Evolutionary conservation across 2,113 vertebrate genomes (phyloP), one percentile per base, ranked within the genome.

Genomic region (Tamias sibiricus): DNA sequence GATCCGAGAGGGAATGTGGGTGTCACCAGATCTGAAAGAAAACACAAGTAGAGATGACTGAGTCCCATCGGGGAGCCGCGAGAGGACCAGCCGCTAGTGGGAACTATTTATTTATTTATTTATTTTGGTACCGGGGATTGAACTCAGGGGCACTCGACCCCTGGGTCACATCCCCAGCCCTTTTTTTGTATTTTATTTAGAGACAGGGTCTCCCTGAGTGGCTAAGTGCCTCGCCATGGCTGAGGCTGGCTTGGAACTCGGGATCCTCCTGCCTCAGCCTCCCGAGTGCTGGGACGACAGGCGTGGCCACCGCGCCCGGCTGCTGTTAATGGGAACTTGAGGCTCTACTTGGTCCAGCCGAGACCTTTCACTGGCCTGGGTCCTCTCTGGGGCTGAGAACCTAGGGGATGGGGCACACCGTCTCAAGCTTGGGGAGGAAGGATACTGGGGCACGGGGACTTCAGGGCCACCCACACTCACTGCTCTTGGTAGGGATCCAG

Each of bases 391-490:
- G 72, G 35, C 54, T 85, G 40, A 80, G 81, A 40, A 66, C n/a
- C 83, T 68, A 4, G 37, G 28, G 44, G 2, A 10, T 4, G 8
- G 52, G 11, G 12, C 3, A 14, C 47, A 32, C 19, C 40, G 32
- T 42, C 30, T 20, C 14, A 37, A 12, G 6, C 37, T 47, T 57
- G 30, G 35, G 54, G 37, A 44, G 24, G 59, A 28, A 62, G 24
- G 59, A 24, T 62, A 22, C 26, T 7, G 9, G 59, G 59, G n/a
- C 3, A 8, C 10, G 37, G 37, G n/a, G 88, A 49, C n/a, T 69
- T 52, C 6, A 16, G 12, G 28, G 54, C 20, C 68, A 4, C 72
- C 12, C 8, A 75, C 88, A 97, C 96, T 95, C 49, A 97, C 96
- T 44, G 88, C 72, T 85, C 1, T 74, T 85, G 66, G 79, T 75